A percentile compares a stretch with the other conserved stretches of the same genome.
Conservation (phyloP, 2,888 invertebrate genomes). For the Drosophila formosana region DNA sequence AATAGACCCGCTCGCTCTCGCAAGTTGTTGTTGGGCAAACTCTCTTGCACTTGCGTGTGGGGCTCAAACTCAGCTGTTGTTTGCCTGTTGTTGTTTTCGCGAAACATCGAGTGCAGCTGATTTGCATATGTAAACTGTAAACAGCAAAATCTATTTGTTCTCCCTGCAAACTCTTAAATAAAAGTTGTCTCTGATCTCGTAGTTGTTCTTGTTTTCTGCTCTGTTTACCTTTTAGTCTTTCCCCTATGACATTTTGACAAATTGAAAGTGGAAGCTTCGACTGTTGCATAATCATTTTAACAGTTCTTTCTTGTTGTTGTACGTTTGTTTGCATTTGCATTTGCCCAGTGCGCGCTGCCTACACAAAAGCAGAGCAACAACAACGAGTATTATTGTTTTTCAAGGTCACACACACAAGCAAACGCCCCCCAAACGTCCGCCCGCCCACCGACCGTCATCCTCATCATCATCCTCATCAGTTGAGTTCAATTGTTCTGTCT, state of each 20-base stretch:
- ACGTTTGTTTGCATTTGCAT: constrained; percentile 68
- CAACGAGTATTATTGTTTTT: constrained; percentile 69
- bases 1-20: constrained; percentile 3
- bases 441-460: constrained; percentile 37
- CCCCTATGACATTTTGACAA: constrained; percentile 40
- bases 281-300: constrained; percentile 68
- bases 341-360: constrained; percentile 53
- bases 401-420: constrained; percentile 66
- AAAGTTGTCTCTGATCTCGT: background rate
- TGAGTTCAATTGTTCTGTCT: constrained; percentile 61
- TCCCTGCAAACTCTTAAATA: constrained; percentile 7
- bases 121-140: constrained; percentile 32
- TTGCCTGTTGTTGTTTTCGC: constrained; percentile 36
- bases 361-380: constrained; percentile 46
- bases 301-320: constrained; percentile 49
- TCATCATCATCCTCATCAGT: constrained; percentile 48
- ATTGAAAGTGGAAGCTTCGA: constrained; percentile 39
- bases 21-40: constrained; percentile 28
- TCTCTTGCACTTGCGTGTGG: constrained; percentile 62
- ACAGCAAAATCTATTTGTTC: constrained; percentile 7
- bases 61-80: constrained; percentile 64
- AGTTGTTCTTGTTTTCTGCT: background rate
- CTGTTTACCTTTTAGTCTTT: constrained; percentile 44
- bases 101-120: constrained; percentile 59
- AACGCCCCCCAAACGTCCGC: constrained; percentile 38